Base-by-base conservation (phyloP, 1,140 invertebrate genomes). In the Macrobrachium nipponense region DNA sequence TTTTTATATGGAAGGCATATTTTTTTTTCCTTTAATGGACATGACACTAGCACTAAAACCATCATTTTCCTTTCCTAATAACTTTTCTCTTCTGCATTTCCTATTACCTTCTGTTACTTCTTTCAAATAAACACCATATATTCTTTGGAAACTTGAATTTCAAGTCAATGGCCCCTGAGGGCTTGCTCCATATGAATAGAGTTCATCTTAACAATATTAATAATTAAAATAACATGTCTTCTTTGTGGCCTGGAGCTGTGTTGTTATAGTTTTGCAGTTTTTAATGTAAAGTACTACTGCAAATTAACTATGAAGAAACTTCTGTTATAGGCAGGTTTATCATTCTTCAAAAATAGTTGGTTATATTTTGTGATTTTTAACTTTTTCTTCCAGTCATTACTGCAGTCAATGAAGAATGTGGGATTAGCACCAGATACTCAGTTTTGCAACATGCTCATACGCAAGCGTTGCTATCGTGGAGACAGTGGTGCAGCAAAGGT, bases 381-480 rank as follows among this genome's bases (percentile, higher is more conserved):
- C 27, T 62, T 61, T 15, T 60, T 44, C 58, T 79, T 66, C 43
- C 51, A 86, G 84, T 77, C 77, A 20, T 76, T 86, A 7, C 27
- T 86, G 44, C 14, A 62, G 10, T 80, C 84, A n/a, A 80, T 86
- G 84, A 75, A 80, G 58, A 75, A 80, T 73, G 20, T 86, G 44
- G 75, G 75, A 0, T 70, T 86, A 17, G 15, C 51, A 17, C 84
- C 84, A 78, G 84, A 86, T 59, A 80, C 59, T 58, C 84, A 86
- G 68, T 86, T 86, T 62, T 86, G 36, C 84, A 86, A 86, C 77
- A 80, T 86, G 84, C 66, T 86, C 2, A 86, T 86, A 12, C 77
- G 78, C 36, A 86, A 75, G 60, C 77, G 84, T 17, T 80, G 58
- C 36, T 75, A 73, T 23, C 60, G 84, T 58, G 27, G 44, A 23